Evolutionary conservation across 2,113 vertebrate genomes (phyloP), one percentile per base, ranked within the genome.

Genomic region (Anolis carolinensis): DNA sequence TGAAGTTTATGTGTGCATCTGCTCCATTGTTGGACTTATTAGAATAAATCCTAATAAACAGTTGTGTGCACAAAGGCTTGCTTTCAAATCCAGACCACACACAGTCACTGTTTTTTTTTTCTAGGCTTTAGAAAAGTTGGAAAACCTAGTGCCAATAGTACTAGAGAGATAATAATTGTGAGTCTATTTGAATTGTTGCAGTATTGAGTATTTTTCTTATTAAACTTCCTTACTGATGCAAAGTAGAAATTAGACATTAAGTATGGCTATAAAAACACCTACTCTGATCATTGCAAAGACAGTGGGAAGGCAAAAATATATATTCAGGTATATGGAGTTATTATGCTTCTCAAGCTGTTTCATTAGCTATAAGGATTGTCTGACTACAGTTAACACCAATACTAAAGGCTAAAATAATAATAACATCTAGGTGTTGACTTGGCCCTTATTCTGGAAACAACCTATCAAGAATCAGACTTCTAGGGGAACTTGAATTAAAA

Each of bases 161-260:
- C 2, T 70, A 0, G 39, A 50, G 30, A 11, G 48, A 18, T 50
- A 67, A 32, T 76, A 84, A 50, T 50, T 75, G 30, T 1, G n/a
- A 50, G 9, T 44, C 6, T 16, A 25, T n/a, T 48, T 34, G 14
- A 1, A 65, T 65, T 27, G 65, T 25, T 30, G 27, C 10, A 10
- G 5, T 10, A 9, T 25, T 68, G 10, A 6, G 7, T 8, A 27
- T 27, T 30, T 11, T 68, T 68, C 39, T 82, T 1, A 16, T 7
- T 1, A 62, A 3, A 0, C 1, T 50, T 59, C 6, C 32, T 55
- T 81, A 27, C 50, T 39, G 16, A 59, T 36, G 71, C 73, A 59
- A 0, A 2, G 2, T 7, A 78, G 20, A 52, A 65, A 0, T 0
- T 36, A 32, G 55, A 10, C 7, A 0, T 0, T 68, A 55, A 27